Percentiles rank a stretch among this genome's conserved stretches.
Evolutionary conservation across 2,888 invertebrate species (phyloP).

Genomic region (Erpobdella octoculata): DNA sequence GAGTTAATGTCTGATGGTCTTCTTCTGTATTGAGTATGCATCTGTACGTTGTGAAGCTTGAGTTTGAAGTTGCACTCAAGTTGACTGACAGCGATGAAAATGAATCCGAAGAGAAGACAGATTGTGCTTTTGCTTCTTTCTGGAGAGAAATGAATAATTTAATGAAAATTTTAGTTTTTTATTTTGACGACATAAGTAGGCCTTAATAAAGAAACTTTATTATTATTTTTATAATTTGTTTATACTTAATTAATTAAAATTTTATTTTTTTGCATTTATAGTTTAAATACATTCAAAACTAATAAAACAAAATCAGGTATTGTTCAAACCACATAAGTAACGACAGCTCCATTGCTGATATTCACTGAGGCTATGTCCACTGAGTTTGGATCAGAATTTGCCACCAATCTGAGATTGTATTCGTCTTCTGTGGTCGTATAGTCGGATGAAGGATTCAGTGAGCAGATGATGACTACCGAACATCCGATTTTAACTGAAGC

Average conservation of each 20-base stretch:
- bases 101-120: background rate
- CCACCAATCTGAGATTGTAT: background rate
- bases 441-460: slow-evolving; percentile 4
- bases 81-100: background rate
- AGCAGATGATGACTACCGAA: background rate
- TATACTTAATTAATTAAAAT: background rate
- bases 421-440: background rate
- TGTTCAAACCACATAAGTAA: background rate
- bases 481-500: background rate
- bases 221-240: background rate
- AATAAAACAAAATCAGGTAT: no score
- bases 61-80: background rate
- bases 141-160: background rate
- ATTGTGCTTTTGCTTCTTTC: background rate
- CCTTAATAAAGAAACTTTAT: background rate
- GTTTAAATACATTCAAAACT: no score
- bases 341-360: background rate
- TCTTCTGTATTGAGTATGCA: background rate
- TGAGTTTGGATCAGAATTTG: no score
- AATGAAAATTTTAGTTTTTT: background rate
- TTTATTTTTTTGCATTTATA: no score
- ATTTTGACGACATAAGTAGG: background rate
- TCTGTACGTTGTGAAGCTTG: slow-evolving; percentile 1
- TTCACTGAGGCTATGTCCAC: background rate
- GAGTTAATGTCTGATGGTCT: background rate